Percentiles rank a stretch among this genome's conserved stretches.
Conservation (phyloP, 2,113 vertebrate species). For the Stegastes partitus region DNA sequence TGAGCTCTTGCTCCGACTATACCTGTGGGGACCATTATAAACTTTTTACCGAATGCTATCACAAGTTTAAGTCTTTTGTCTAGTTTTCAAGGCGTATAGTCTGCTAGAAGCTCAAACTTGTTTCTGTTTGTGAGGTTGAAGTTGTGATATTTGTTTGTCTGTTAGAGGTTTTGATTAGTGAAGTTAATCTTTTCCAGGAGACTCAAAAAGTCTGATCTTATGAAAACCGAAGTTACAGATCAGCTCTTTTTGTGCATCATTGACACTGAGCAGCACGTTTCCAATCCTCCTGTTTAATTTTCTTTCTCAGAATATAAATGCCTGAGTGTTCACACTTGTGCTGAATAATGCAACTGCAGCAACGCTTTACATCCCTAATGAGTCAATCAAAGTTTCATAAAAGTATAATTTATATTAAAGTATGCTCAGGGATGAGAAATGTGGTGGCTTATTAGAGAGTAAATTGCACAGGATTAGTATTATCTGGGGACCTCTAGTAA, state of each 20-base stretch:
- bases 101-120: background rate
- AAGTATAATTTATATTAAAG: no score
- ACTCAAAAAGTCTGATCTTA: background rate
- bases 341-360: background rate
- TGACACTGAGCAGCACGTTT: slow-evolving; percentile 2
- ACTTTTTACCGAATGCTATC: slow-evolving; percentile 2
- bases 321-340: background rate
- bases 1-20: background rate
- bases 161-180: no score
- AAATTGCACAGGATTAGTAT: no score
- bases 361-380: no score
- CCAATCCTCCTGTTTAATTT: background rate
- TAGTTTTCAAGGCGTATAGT: background rate
- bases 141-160: no score
- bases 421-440: no score
- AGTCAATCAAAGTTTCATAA: no score
- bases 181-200: background rate
- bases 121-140: background rate
- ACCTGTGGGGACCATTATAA: background rate
- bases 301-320: slow-evolving; percentile 1
- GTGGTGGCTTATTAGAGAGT: no score
- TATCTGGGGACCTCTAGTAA: no score
- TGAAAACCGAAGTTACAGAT: background rate
- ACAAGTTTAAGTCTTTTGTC: background rate
- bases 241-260: background rate